Conservation (phyloP, 1,140 invertebrate genomes). For the Meloidogyne chitwoodi region DNA sequence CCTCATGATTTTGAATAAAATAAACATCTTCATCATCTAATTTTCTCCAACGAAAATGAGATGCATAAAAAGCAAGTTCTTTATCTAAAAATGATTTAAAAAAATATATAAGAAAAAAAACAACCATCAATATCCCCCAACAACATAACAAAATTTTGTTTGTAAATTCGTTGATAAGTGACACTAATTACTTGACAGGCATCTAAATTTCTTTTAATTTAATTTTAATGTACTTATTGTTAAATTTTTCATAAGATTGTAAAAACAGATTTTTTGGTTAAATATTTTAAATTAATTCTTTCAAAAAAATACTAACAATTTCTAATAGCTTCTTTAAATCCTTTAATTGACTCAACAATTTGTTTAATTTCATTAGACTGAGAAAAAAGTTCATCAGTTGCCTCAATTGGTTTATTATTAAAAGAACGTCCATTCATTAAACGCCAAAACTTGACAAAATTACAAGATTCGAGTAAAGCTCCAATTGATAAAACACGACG, state of each 20-base stretch:
- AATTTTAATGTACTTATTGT: too few relatives aligned
- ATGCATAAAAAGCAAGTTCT: conserved; percentile 33
- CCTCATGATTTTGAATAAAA: conserved; percentile 51
- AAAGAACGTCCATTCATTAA: conserved; percentile 70
- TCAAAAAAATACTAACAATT: conserved; percentile 69
- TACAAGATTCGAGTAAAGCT: conserved; percentile 52
- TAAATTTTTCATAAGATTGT: too few relatives aligned
- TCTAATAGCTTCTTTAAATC: conserved; percentile 90
- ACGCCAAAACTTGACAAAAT: conserved; percentile 64
- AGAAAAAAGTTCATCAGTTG: conserved; percentile 55
- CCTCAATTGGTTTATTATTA: conserved; percentile 37
- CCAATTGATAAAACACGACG: conserved; percentile 50
- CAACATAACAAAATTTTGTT: conserved; percentile 73
- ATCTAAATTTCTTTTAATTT: conserved; percentile 66
- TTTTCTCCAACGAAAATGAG: conserved; percentile 32
- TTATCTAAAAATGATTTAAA: conserved; percentile 21
- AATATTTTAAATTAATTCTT: too few relatives aligned
- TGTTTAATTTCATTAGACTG: conserved; percentile 51
- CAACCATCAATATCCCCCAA: conserved; percentile 72
- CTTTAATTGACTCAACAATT: conserved; percentile 66
- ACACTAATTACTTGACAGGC: conserved; percentile 93
- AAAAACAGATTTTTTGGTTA: too few relatives aligned
- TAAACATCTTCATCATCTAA: conserved; percentile 26
- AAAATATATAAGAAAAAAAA: background rate
- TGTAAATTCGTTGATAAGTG: conserved; percentile 89